A percentile compares a stretch with the other conserved stretches of the same genome.
phyloP scores from a whole-genome alignment of 2,888 invertebrate genomes.

The Norana najaformis region DNA sequence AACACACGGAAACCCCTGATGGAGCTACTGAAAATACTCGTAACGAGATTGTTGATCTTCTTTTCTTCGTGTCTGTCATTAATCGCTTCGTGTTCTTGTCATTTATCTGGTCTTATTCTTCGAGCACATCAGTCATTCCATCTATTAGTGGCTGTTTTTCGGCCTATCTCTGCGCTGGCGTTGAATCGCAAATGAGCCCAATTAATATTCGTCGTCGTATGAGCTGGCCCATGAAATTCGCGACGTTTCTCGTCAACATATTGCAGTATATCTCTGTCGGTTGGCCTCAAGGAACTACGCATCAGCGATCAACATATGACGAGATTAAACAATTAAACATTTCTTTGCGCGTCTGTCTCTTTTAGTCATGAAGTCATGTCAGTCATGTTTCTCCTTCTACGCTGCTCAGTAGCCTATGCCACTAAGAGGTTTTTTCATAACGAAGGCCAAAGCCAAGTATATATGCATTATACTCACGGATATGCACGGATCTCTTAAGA shows the following conservation, averaged over 20 bases:
- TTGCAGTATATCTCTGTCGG: background rate
- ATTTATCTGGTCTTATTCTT: background rate
- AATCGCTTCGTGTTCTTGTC: background rate
- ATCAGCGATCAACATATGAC: background rate
- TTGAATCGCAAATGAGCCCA: background rate
- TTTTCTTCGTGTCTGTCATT: background rate
- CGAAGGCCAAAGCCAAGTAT: background rate
- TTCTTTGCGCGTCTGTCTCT: background rate
- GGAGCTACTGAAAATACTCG: background rate
- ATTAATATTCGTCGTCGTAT: background rate
- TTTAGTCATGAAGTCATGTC: background rate
- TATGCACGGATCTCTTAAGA: background rate
- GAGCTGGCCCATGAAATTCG: background rate
- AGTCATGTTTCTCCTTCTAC: too few relatives aligned
- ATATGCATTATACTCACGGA: background rate
- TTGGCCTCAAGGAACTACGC: background rate
- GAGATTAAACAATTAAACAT: background rate
- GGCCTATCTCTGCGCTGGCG: background rate
- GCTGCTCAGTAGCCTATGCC: background rate
- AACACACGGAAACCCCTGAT: background rate
- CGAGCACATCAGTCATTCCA: background rate
- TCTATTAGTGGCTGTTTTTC: background rate
- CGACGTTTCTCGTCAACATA: slow-evolving; percentile 9
- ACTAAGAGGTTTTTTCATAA: background rate
- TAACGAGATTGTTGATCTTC: background rate